A percentile compares a stretch with the other conserved stretches of the same genome.
phyloP scores from a whole-genome alignment of 2,113 vertebrate species.

The Willisornis vidua region DNA sequence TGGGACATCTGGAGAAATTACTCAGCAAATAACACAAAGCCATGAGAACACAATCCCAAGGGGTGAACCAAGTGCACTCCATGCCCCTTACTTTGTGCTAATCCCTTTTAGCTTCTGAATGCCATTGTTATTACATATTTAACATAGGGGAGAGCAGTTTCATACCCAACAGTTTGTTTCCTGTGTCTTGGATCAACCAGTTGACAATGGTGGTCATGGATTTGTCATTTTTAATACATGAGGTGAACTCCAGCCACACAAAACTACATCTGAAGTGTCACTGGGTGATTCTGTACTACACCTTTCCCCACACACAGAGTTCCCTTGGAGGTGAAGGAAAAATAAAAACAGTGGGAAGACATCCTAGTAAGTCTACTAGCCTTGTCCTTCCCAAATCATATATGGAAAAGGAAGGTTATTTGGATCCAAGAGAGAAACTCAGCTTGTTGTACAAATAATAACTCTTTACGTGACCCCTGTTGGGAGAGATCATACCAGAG shows the following conservation, averaged over 20 bases:
- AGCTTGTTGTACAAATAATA: slow-evolving; percentile 36
- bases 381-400: not conserved
- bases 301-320: not conserved
- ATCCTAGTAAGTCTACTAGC: not conserved
- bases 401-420: not conserved
- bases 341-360: not conserved
- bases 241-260: not conserved
- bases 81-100: not conserved
- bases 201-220: not conserved
- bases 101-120: not conserved
- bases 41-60: not conserved
- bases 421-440: slow-evolving; percentile 20
- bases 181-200: not conserved
- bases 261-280: not conserved
- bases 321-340: not conserved
- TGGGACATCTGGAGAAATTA: not conserved
- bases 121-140: not conserved
- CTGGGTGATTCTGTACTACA: not conserved
- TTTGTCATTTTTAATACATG: not conserved
- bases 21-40: not conserved
- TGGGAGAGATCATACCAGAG: slow-evolving; percentile 36
- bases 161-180: not conserved
- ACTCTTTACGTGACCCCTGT: slow-evolving; percentile 24
- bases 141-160: not conserved
- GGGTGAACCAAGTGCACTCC: not conserved